Conservation (phyloP, 2,113 vertebrate genomes). For the Numenius arquata region DNA sequence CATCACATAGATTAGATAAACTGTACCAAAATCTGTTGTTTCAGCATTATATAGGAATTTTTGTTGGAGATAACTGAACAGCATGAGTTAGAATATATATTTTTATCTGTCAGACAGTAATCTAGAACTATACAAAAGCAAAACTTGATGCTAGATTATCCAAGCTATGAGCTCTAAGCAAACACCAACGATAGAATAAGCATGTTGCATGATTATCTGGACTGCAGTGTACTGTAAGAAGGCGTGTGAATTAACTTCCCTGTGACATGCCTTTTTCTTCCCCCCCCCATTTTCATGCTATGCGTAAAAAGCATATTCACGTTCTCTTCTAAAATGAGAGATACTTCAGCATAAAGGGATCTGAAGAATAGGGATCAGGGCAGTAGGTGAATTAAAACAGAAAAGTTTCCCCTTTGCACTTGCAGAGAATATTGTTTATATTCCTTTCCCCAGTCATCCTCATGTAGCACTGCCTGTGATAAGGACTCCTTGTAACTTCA, state of each 20-base stretch:
- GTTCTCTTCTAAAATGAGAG: background rate
- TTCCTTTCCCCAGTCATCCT: background rate
- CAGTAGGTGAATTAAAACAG: background rate
- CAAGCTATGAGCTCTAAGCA: background rate
- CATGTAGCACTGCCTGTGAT: background rate
- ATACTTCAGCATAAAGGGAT: background rate
- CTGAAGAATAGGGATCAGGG: background rate
- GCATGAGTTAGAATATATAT: background rate
- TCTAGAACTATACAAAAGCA: background rate
- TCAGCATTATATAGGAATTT: background rate
- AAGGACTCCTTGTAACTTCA: background rate
- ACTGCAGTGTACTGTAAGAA: background rate
- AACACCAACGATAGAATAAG: background rate
- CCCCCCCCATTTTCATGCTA: background rate
- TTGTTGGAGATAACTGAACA: background rate
- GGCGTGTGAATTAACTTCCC: fast-evolving
- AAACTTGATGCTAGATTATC: background rate
- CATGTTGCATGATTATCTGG: background rate
- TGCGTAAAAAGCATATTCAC: background rate
- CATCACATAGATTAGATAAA: background rate
- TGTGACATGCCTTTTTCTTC: background rate
- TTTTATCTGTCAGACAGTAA: background rate
- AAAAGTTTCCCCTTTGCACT: background rate
- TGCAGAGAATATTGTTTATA: background rate
- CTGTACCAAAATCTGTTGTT: background rate